Evolutionary conservation across 2,113 vertebrate species (phyloP).

Genomic region (Pangasianodon gigas): DNA sequence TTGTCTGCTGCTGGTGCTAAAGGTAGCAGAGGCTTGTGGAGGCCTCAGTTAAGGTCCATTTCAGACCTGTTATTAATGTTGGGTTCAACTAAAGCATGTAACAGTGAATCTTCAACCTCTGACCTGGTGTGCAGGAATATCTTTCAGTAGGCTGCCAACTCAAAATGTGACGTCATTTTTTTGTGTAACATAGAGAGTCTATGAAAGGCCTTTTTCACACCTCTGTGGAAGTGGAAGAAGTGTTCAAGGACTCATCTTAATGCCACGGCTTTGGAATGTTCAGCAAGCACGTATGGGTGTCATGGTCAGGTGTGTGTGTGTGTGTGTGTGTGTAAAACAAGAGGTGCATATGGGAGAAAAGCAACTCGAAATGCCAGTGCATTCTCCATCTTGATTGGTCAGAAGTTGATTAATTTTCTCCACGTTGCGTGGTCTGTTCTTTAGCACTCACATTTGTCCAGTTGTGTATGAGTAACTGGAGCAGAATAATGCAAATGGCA

Average conservation of each 20-base stretch:
- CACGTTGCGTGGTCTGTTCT: background rate
- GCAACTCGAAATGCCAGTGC: background rate
- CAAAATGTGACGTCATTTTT: too few relatives aligned
- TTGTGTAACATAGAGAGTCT: too few relatives aligned
- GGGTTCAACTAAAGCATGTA: background rate
- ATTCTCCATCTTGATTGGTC: background rate
- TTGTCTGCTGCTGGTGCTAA: background rate
- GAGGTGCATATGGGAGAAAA: background rate
- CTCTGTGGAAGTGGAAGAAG: too few relatives aligned
- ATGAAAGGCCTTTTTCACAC: too few relatives aligned
- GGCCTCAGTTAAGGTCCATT: background rate
- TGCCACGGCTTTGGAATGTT: too few relatives aligned
- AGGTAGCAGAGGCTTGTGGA: background rate
- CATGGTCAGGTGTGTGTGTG: background rate
- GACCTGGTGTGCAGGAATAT: background rate
- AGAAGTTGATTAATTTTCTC: background rate
- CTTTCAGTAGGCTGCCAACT: background rate
- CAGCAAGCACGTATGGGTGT: too few relatives aligned
- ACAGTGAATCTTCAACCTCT: background rate
- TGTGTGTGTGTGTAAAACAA: background rate
- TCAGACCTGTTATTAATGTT: background rate
- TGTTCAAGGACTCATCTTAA: too few relatives aligned
- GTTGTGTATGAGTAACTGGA: background rate
- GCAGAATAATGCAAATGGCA: constrained; percentile 19
- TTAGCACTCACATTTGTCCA: background rate